Conservation (phyloP, 2,113 vertebrate genomes). For the Rutilus rutilus region DNA sequence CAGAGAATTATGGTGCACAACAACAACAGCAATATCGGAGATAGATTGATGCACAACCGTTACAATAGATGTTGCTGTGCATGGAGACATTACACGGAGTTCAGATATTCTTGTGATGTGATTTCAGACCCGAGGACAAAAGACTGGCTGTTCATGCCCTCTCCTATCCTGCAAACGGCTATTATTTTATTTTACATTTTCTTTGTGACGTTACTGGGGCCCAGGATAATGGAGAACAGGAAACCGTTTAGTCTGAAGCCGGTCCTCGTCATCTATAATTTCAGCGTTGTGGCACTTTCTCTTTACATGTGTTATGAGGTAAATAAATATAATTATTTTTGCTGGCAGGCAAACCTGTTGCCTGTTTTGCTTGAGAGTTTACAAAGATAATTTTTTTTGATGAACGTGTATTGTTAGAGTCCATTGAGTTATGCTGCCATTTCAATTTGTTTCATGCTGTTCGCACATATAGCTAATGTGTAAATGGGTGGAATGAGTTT, state of each 20-base stretch:
- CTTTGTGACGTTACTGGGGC: slow-evolving; percentile 90
- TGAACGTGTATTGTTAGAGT: slow-evolving; percentile 49
- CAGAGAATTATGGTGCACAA: not conserved
- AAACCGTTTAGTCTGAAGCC: slow-evolving; percentile 90
- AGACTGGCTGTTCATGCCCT: slow-evolving; percentile 91
- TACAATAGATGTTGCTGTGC: not conserved
- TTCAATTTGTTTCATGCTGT: not conserved
- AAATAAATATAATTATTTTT: slow-evolving; percentile 72
- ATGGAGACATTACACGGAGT: not conserved
- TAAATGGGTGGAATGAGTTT: not conserved
- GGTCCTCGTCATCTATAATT: slow-evolving; percentile 88
- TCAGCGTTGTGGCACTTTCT: slow-evolving; percentile 86
- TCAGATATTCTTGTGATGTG: slow-evolving; percentile 9
- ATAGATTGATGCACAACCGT: not conserved
- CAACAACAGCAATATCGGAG: not conserved
- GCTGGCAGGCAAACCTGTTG: not conserved
- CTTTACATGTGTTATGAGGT: slow-evolving; percentile 95
- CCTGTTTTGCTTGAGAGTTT: not conserved
- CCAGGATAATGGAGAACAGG: slow-evolving; percentile 93
- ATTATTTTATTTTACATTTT: slow-evolving; percentile 87
- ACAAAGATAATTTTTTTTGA: not conserved
- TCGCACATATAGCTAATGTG: slow-evolving; percentile 20
- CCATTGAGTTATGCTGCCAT: not conserved
- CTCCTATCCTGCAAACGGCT: slow-evolving; percentile 86
- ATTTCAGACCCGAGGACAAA: slow-evolving; percentile 85